Conservation (phyloP, 53 echinoderm and acorn worm species). For the Glandiceps talaboti region DNA sequence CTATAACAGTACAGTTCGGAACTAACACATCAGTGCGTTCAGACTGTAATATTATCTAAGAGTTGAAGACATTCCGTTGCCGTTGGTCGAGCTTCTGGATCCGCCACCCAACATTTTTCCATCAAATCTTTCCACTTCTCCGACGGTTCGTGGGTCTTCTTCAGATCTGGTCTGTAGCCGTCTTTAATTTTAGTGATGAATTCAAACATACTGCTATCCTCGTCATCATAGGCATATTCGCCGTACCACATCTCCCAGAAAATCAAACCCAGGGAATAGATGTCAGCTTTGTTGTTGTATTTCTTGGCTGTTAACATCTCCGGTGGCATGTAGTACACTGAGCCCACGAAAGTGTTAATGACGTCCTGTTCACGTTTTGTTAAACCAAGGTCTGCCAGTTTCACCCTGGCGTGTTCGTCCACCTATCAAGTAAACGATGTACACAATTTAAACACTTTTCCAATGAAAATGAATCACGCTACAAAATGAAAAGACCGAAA, state of each 20-base stretch:
- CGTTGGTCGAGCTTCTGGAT: not conserved
- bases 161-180: not conserved
- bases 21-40: not conserved
- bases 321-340: not conserved
- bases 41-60: not conserved
- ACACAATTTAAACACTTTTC: no score
- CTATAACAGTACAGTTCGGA: no score
- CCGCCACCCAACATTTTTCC: not conserved
- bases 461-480: no score
- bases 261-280: not conserved
- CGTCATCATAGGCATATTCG: not conserved
- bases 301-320: not conserved
- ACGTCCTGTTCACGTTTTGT: not conserved
- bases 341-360: not conserved
- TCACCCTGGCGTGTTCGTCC: not conserved
- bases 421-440: not conserved
- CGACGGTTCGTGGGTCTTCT: not conserved
- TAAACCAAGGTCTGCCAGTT: not conserved
- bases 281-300: not conserved
- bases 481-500: no score
- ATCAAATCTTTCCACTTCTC: not conserved
- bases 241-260: not conserved
- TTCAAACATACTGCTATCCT: not conserved
- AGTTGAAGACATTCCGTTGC: not conserved
- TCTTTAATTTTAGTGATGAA: not conserved